A percentile compares a stretch with the other conserved stretches of the same genome.
Evolutionary conservation across 2,797 vertebrate genomes (phyloP).

Genomic region (Typhlichthys eigenmanni): DNA sequence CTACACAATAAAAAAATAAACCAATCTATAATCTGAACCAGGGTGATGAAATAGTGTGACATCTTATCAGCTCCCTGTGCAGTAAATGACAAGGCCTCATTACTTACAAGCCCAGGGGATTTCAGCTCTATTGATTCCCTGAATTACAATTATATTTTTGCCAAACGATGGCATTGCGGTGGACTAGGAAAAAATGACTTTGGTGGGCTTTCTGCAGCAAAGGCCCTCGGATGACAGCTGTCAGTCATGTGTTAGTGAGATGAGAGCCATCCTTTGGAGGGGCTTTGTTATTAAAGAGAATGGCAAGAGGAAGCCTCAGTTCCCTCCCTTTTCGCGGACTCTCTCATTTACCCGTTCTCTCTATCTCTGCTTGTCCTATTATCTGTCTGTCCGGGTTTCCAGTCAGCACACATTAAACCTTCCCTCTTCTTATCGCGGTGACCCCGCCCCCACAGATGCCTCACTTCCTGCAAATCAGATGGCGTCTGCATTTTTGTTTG

Average conservation of each 20-base stretch:
- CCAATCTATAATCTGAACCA: constrained; percentile 22
- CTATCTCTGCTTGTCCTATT: constrained; percentile 39
- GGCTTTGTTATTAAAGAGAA: background rate
- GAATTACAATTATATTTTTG: constrained; percentile 52
- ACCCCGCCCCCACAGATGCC: constrained; percentile 41
- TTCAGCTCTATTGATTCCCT: constrained; percentile 63
- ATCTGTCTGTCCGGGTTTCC: constrained; percentile 34
- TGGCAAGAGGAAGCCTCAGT: constrained; percentile 16
- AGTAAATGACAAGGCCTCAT: constrained; percentile 54
- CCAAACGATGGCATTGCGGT: constrained; percentile 22
- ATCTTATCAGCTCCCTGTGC: constrained; percentile 48
- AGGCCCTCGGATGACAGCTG: constrained; percentile 47
- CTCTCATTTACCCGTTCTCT: constrained; percentile 37
- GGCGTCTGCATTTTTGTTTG: constrained; percentile 29
- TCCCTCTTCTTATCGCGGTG: constrained; percentile 50
- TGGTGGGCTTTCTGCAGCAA: constrained; percentile 10
- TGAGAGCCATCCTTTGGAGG: constrained; percentile 36
- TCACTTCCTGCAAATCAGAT: constrained; percentile 23
- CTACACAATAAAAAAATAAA: constrained; percentile 2
- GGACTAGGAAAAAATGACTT: constrained; percentile 14
- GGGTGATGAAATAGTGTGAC: constrained; percentile 46
- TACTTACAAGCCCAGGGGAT: constrained; percentile 51
- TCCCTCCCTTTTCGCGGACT: constrained; percentile 38
- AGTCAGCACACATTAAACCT: constrained; percentile 31
- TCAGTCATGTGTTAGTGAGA: constrained; percentile 48